Conservation (phyloP, 2,888 invertebrate species). For the Dryocosmus kuriphilus region DNA sequence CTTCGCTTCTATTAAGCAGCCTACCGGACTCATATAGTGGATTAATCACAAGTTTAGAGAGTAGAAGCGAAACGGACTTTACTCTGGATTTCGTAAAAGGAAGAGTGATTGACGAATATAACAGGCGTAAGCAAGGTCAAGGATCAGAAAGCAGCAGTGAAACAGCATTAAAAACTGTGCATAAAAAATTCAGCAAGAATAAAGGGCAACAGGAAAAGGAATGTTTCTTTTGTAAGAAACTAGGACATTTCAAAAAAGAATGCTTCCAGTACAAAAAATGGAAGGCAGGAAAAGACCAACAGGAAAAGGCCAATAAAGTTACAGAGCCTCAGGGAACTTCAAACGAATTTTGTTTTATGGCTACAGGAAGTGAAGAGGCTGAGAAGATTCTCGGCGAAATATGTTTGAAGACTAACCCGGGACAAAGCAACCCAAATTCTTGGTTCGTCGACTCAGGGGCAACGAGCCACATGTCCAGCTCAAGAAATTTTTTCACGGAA, state of each 20-base stretch:
- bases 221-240: constrained; percentile 38
- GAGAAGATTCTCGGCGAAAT: background rate
- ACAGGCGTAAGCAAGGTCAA: constrained; percentile 28
- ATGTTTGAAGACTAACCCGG: background rate
- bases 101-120: constrained; percentile 42
- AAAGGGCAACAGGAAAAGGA: background rate
- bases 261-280: constrained; percentile 39
- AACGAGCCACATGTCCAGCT: constrained; percentile 41
- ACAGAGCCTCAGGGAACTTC: background rate
- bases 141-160: background rate
- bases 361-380: background rate
- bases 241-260: constrained; percentile 34
- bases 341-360: background rate
- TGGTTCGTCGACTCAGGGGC: constrained; percentile 46
- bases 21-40: constrained; percentile 54
- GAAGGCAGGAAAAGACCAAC: constrained; percentile 24
- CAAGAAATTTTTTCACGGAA: constrained; percentile 10
- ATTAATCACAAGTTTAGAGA: constrained; percentile 50
- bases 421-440: background rate
- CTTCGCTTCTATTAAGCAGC: constrained; percentile 53
- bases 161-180: constrained; percentile 36
- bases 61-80: constrained; percentile 50
- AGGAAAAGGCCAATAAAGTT: constrained; percentile 37
- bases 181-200: background rate
- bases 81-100: too few species aligned